Base-by-base conservation (phyloP, 37 sponge, comb jelly and placozoan species). In the Chondrilla cf. caribensis region DNA sequence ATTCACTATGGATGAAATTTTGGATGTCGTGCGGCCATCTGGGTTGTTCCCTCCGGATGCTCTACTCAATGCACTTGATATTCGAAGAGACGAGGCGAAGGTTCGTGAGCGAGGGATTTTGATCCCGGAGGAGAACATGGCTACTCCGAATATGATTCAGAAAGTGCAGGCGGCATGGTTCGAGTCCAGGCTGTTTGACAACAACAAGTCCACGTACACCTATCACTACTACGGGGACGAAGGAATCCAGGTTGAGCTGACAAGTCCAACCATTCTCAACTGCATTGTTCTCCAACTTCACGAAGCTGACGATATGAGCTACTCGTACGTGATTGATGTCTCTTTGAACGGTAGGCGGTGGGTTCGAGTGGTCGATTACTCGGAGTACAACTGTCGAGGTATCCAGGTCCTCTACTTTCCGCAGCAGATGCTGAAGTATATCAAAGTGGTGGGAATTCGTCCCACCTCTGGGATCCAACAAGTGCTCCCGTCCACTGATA, bases 391-490 rank as follows among this genome's bases (percentile, higher is more conserved):
- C 67, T 97, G 97, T 78, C 86, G 95, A 31, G 92, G 95, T 6
- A 86, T 90, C 87, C 97, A 97, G 51, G 89, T 90, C 79, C 87
- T 93, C 43, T 86, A 90, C 79, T 94, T 97, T 68, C 76, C 38
- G 14, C 25, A 39, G n/a, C 44, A 42, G 22, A 43, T 73, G 76
- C 38, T 73, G 25, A 36, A 73, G 25, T 25, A 43, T 73, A 21
- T 73, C 25, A 39, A 37, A n/a, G 44, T 73, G 21, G 21, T 73
- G 18, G 76, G 76, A 0, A 24, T 42, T 24, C 41, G 76, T n/a
- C 59, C 59, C 18, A 55, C 7, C 1, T 79, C 59, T 11, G 43
- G 43, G 19, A 3, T 55, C 43, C 58, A 58, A 33, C 58, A 58
- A 26, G 31, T 79, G 17, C 57, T 79, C 15, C 58, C 58, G 24